Evolutionary conservation across 2,797 vertebrate species (phyloP).

Genomic region (Pangasius macronema): DNA sequence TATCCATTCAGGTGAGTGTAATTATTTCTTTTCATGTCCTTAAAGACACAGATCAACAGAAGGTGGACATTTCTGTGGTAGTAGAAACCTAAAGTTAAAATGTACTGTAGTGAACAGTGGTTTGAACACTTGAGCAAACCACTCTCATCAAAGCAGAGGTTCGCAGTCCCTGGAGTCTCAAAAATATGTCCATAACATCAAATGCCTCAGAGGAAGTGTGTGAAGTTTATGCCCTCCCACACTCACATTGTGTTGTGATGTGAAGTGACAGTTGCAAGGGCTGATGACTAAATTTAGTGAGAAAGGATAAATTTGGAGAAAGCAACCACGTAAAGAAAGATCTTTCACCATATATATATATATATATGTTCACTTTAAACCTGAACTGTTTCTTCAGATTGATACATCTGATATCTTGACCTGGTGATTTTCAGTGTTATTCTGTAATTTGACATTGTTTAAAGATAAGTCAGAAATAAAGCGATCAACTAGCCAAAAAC

Average conservation of each 20-base stretch:
- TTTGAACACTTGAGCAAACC: neutral
- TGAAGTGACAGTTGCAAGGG: conserved; percentile 36
- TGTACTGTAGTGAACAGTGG: neutral
- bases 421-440: neutral
- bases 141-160: neutral
- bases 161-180: neutral
- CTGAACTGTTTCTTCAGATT: neutral
- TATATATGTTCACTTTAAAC: neutral
- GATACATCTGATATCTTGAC: neutral
- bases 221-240: conserved; percentile 34
- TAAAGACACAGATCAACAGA: neutral
- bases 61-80: neutral
- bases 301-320: neutral
- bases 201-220: conserved; percentile 18
- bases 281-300: conserved; percentile 30
- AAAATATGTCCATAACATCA: conserved; percentile 9
- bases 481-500: neutral
- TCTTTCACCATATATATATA: neutral
- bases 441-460: neutral
- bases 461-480: neutral
- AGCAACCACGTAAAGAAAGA: neutral
- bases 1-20: conserved; percentile 93
- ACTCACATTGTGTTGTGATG: conserved; percentile 17
- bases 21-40: neutral
- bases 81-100: neutral